Evolutionary conservation across 2,113 vertebrate genomes (phyloP).

Genomic region (Tragelaphus imberbis): DNA sequence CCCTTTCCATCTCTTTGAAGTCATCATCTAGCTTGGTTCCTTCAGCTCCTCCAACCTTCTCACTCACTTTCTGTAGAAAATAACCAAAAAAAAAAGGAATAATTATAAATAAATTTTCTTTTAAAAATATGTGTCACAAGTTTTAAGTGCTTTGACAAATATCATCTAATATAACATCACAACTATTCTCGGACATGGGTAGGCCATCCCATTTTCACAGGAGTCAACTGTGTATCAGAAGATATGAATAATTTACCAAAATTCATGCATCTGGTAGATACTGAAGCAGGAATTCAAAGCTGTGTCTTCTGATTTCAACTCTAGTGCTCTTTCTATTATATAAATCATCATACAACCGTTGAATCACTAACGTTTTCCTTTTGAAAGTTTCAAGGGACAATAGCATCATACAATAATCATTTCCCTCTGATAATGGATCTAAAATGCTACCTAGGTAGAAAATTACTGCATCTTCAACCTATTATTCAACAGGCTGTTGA

Average conservation of each 20-base stretch:
- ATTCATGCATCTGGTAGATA: neutral
- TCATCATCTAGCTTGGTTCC: conserved; percentile 96
- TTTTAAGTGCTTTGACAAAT: neutral
- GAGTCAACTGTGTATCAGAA: neutral
- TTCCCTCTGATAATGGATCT: conserved; percentile 5
- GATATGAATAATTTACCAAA: neutral
- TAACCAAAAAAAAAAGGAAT: neutral
- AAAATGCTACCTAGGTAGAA: conserved; percentile 37
- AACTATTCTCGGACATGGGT: neutral
- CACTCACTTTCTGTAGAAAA: conserved; percentile 92
- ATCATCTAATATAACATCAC: neutral
- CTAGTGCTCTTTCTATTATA: neutral
- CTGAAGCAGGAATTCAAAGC: neutral
- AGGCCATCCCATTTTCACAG: neutral
- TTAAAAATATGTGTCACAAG: neutral
- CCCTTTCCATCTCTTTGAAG: conserved; percentile 97
- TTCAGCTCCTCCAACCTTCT: conserved; percentile 96
- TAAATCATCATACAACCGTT: neutral
- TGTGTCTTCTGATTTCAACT: neutral
- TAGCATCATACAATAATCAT: neutral
- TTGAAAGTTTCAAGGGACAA: neutral
- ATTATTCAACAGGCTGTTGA: conserved; percentile 7
- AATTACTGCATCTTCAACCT: conserved; percentile 43
- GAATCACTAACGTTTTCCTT: conserved; percentile 11
- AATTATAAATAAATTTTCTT: conserved; percentile 23